Conservation (phyloP, 2,888 invertebrate species). For the Elgonia sp. region DNA sequence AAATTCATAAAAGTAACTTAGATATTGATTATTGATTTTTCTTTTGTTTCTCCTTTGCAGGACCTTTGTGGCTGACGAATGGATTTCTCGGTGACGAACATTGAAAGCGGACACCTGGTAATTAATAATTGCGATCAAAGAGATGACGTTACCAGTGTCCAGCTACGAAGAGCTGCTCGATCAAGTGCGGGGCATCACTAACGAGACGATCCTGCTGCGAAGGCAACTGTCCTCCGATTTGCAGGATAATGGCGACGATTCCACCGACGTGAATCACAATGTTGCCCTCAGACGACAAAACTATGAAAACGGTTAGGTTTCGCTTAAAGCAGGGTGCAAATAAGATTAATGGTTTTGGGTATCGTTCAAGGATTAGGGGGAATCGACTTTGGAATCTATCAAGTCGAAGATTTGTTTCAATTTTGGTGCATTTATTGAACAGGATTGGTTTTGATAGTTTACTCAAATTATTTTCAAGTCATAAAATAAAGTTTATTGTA, state of each 20-base stretch:
- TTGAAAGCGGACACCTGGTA: slow-evolving; percentile 78
- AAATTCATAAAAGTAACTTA: too few relatives aligned
- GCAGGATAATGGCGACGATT: slow-evolving; percentile 81
- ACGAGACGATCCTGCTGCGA: slow-evolving; percentile 89
- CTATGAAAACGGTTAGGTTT: slow-evolving; percentile 81
- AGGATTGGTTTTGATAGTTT: too few relatives aligned
- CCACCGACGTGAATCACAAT: slow-evolving; percentile 85
- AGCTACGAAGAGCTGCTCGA: slow-evolving; percentile 89
- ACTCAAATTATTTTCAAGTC: too few relatives aligned
- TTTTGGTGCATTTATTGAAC: too few relatives aligned
- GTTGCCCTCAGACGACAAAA: slow-evolving; percentile 80
- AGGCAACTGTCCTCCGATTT: slow-evolving; percentile 87
- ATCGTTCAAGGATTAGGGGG: background rate
- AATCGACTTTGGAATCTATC: too few relatives aligned
- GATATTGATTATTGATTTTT: slow-evolving; percentile 14
- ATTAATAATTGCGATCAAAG: slow-evolving; percentile 82
- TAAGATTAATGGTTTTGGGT: slow-evolving; percentile 55
- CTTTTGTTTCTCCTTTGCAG: slow-evolving; percentile 64
- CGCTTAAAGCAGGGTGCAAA: slow-evolving; percentile 28
- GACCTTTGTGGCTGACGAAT: slow-evolving; percentile 78
- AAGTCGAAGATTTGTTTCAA: too few relatives aligned
- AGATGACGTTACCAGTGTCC: slow-evolving; percentile 89
- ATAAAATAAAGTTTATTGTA: too few relatives aligned
- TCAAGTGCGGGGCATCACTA: slow-evolving; percentile 88
- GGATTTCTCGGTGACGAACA: slow-evolving; percentile 76